Percentiles rank a stretch among this genome's conserved stretches.
Evolutionary conservation across 2,113 vertebrate species (phyloP).

Genomic region (Dipodomys spectabilis): DNA sequence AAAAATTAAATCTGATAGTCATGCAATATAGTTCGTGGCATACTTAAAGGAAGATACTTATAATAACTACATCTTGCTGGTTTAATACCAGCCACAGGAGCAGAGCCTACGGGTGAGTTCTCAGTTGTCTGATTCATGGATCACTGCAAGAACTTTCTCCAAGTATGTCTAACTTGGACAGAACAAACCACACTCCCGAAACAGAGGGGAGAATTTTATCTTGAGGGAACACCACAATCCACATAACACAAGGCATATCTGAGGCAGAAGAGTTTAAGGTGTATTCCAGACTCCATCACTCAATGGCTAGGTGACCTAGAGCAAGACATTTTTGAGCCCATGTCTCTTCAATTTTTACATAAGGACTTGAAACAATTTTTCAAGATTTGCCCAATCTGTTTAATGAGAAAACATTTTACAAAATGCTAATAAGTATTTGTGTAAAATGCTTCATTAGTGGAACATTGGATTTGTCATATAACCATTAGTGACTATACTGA

Average conservation of each 20-base stretch:
- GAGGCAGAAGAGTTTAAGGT: background rate
- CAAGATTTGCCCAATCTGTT: background rate
- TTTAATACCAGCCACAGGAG: background rate
- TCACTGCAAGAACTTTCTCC: background rate
- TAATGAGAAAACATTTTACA: conserved; percentile 46
- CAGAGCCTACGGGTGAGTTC: background rate
- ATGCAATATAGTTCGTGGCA: background rate
- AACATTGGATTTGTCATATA: conserved; percentile 49
- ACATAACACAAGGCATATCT: background rate
- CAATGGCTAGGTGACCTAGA: background rate
- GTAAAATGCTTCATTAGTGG: conserved; percentile 24
- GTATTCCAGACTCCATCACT: background rate
- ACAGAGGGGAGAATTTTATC: background rate
- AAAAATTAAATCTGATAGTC: conserved; percentile 26
- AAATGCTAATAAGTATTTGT: conserved; percentile 39
- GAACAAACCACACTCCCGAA: background rate
- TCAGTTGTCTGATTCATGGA: background rate
- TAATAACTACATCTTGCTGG: background rate
- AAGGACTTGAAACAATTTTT: background rate
- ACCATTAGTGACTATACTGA: conserved; percentile 42
- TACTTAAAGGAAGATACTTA: background rate
- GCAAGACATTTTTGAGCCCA: background rate
- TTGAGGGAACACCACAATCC: background rate
- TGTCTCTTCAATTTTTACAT: conserved; percentile 11
- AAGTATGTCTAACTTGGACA: background rate